phyloP scores from a whole-genome alignment of 1,140 invertebrate species.

The Tetramorium alpestre region DNA sequence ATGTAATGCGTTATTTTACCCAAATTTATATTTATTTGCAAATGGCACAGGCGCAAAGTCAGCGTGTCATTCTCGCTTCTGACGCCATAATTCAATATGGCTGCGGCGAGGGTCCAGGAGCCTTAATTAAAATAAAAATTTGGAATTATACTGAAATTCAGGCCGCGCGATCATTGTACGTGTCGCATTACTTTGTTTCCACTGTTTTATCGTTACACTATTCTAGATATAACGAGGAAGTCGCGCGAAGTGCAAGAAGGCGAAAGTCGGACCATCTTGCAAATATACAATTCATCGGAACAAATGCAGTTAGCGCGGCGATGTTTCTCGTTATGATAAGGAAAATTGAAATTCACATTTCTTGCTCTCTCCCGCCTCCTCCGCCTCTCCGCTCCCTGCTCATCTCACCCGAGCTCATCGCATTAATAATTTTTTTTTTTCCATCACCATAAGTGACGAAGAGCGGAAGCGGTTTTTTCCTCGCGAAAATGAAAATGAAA shows the following conservation, averaged over 20 bases:
- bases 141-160: not conserved
- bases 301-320: conserved; percentile 38
- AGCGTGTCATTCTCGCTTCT: too few relatives aligned
- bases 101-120: too few relatives aligned
- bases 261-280: conserved; percentile 9
- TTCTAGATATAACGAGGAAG: not conserved
- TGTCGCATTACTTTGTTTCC: conserved; percentile 3
- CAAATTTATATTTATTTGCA: too few relatives aligned
- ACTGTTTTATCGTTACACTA: not conserved
- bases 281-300: conserved; percentile 43
- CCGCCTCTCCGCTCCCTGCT: not conserved
- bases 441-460: conserved; percentile 29
- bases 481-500: conserved; percentile 30
- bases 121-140: not conserved
- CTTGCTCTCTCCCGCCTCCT: not conserved
- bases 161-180: not conserved
- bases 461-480: not conserved
- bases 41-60: too few relatives aligned
- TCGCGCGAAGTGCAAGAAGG: conserved; percentile 4
- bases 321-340: conserved; percentile 48
- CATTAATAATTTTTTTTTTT: conserved; percentile 44
- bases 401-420: not conserved
- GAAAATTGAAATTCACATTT: conserved; percentile 53
- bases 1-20: too few relatives aligned
- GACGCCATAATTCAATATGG: too few relatives aligned